A percentile compares a stretch with the other conserved stretches of the same genome.
Evolutionary conservation across 2,797 vertebrate species (phyloP).

Genomic region (Propithecus deckenii): DNA sequence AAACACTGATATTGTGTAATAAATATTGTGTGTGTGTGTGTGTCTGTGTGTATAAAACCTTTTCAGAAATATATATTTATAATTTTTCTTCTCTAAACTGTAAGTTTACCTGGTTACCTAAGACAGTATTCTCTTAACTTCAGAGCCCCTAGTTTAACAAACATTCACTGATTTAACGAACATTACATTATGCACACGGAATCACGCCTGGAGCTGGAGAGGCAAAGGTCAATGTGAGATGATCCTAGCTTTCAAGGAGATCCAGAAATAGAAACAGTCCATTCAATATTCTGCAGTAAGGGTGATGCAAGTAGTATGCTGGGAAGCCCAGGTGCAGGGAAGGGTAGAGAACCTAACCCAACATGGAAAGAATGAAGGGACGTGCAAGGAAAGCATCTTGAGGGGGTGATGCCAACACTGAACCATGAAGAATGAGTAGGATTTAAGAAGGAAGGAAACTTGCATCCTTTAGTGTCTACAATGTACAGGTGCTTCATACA

Average conservation of each 20-base stretch:
- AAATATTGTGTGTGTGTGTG: neutral
- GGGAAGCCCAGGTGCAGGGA: neutral
- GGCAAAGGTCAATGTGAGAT: neutral
- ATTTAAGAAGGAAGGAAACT: neutral
- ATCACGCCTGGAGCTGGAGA: neutral
- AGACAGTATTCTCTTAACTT: neutral
- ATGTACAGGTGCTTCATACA: neutral
- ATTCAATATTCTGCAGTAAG: neutral
- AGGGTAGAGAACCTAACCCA: neutral
- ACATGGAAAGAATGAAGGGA: neutral
- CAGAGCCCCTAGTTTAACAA: neutral
- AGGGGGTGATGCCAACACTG: neutral
- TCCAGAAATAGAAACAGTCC: neutral
- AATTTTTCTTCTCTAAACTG: neutral
- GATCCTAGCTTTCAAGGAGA: neutral
- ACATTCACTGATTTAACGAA: neutral
- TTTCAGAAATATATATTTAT: neutral
- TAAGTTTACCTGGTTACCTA: neutral
- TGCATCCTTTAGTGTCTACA: neutral
- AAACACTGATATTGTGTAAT: neutral
- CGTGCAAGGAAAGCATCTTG: neutral
- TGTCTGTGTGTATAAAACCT: neutral
- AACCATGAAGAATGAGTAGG: neutral
- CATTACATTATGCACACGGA: neutral
- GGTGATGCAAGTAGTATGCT: neutral